Base-by-base conservation (phyloP, 2,113 vertebrate species). In the Hydrolagus affinis region DNA sequence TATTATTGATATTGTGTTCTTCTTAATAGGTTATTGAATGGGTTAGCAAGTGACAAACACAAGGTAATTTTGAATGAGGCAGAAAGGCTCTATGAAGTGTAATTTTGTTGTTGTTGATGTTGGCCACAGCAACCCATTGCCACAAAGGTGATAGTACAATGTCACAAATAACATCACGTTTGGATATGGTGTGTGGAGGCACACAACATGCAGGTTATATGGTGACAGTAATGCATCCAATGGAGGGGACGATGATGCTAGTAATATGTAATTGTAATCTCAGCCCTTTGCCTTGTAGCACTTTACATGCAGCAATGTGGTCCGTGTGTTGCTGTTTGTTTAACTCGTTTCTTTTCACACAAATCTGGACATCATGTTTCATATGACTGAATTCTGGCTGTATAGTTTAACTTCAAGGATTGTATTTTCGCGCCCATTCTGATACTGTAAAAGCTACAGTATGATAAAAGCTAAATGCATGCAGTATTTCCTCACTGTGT, bases 401-500 rank as follows among this genome's bases (percentile, higher is more conserved):
- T 21, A 4, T 4, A 19, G 14, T 66, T 30, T 57, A 44, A 10
- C 28, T 69, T 69, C 25, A 70, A 21, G 70, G 30, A 32, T 30
- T 25, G 17, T 28, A 8, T 71, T 69, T 71, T 56, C 59, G 25
- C 28, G 56, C 6, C 28, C 0, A 80, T 28, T 28, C 15, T 25
- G 60, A 30, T 4, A 15, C 28, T 60, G 9, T 30, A 83, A 9
- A 64, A 64, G 30, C 9, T 17, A 21, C 25, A 66, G 14, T 19
- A 44, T 44, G 44, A 44, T 44, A 44, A 44, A 44, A 44, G 44
- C 44, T 21, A 59, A 66, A 44, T 85, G 30, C 10, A 28, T 4
- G 11, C 28, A n/a, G 3, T 56, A 15, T 17, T 73, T 23, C n/a
- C 11, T 66, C 44, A 28, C n/a, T 89, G 68, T 90, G 80, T 89